Percentiles rank a stretch among this genome's conserved stretches.
phyloP scores from a whole-genome alignment of 2,797 vertebrate species.

The Siniperca scherzeri region DNA sequence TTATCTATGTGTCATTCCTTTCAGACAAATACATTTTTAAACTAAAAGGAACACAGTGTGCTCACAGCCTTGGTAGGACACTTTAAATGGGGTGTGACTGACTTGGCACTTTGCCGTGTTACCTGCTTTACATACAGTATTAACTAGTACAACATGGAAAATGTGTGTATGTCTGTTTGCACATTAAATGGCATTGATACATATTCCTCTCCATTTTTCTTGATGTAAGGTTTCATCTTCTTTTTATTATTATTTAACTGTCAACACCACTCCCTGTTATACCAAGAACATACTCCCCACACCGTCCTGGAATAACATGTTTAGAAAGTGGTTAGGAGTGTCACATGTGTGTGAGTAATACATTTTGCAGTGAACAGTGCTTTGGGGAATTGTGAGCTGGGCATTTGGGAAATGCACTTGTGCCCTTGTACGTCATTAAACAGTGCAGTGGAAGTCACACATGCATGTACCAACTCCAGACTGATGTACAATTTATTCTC shows the following conservation, averaged over 20 bases:
- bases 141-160: not conserved
- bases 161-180: slow-evolving; percentile 4
- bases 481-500: not conserved
- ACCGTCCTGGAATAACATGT: slow-evolving; percentile 36
- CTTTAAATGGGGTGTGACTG: slow-evolving; percentile 7
- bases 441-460: not conserved
- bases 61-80: not conserved
- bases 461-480: not conserved
- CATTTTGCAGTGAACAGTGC: slow-evolving; percentile 7
- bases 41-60: not conserved
- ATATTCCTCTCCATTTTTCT: not conserved
- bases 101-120: slow-evolving; percentile 2
- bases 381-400: not conserved
- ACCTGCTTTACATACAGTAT: not conserved
- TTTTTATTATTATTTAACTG: slow-evolving; percentile 5
- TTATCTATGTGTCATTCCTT: too few species aligned
- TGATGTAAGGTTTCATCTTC: not conserved
- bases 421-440: not conserved
- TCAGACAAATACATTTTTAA: not conserved
- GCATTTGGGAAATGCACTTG: not conserved
- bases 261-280: slow-evolving; percentile 26
- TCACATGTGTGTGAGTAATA: not conserved
- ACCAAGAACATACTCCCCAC: slow-evolving; percentile 14
- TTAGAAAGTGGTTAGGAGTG: not conserved
- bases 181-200: not conserved